Evolutionary conservation across 2,797 vertebrate species (phyloP), one percentile per base, ranked within the genome.

Genomic region (Gymnopithys bicolor): DNA sequence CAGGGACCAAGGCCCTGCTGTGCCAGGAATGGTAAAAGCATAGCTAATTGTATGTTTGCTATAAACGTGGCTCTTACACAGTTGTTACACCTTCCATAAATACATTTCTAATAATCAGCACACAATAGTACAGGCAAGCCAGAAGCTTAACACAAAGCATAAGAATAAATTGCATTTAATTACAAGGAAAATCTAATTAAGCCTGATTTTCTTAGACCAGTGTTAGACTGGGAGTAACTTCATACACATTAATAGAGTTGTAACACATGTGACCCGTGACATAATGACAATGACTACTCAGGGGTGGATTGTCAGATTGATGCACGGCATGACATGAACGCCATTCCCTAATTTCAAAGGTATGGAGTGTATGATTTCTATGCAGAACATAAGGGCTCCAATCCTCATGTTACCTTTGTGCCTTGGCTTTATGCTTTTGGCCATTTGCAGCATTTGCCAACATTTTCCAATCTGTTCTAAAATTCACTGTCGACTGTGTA

Each of bases 151-250:
- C 87, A 94, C 60, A 91, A 96, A 94, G 89, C 86, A 19, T 93
- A 91, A 86, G 93, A 96, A 93, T 94, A 96, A 94, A 96, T 95
- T 94, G 91, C 91, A 91, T 95, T 96, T 97, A 96, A 97, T 96
- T 96, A 96, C 89, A 91, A 95, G 91, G 76, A 84, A 86, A 95
- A 87, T 83, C 88, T 96, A 96, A 96, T 97, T 96, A 95, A 94
- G 82, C 51, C 73, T 84, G 91, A 93, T 93, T 93, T 95, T 94
- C 91, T 95, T 94, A 87, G 91, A 64, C 93, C 80, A 90, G 41
- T 58, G 84, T 90, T 94, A 74, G 85, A 70, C 70, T 87, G 82
- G 85, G 89, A 96, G 87, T 91, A 96, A 94, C 89, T 95, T 95
- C 95, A 93, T 95, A 89, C 93, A 95, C 94, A 88, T 91, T 96